These are phyloP conservation scores for Chloropsis cyanopogon DNA, from an alignment of 2,113 vertebrate species.

Conservation along the genomic window DNA sequence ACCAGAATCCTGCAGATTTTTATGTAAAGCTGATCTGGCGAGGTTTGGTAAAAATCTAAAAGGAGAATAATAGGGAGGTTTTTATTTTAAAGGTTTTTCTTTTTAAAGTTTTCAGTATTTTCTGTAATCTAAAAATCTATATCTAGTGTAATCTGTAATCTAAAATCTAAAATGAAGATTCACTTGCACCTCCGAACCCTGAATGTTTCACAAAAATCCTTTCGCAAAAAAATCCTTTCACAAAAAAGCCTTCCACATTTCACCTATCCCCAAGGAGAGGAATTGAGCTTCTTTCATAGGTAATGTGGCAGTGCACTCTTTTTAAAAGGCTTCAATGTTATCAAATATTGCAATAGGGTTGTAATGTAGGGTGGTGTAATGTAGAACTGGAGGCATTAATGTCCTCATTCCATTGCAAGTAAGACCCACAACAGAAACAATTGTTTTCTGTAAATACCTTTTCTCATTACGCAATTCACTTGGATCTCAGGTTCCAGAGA, in stretches of 20 bases:
- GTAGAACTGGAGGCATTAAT: not conserved
- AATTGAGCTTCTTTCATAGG: not conserved
- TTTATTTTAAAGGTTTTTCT: not conserved
- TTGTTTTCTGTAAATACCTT: not conserved
- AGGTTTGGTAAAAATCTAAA: slow-evolving; percentile 91
- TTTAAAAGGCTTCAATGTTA: not conserved
- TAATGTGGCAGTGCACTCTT: accelerated
- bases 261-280: not conserved
- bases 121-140: not conserved
- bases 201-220: not conserved
- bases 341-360: not conserved
- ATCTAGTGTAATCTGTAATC: not conserved
- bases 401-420: not conserved
- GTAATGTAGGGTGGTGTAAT: not conserved
- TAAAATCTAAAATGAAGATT: not conserved
- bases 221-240: not conserved
- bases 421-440: not conserved
- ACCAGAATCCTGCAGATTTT: slow-evolving; percentile 79
- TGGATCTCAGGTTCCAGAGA: not conserved
- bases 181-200: not conserved
- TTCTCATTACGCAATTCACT: not conserved
- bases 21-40: slow-evolving; percentile 86
- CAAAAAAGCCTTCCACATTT: not conserved
- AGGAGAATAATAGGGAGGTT: not conserved
- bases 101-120: not conserved